Evolutionary conservation across 2,888 invertebrate genomes (phyloP).

Genomic region (Euphydryas editha): DNA sequence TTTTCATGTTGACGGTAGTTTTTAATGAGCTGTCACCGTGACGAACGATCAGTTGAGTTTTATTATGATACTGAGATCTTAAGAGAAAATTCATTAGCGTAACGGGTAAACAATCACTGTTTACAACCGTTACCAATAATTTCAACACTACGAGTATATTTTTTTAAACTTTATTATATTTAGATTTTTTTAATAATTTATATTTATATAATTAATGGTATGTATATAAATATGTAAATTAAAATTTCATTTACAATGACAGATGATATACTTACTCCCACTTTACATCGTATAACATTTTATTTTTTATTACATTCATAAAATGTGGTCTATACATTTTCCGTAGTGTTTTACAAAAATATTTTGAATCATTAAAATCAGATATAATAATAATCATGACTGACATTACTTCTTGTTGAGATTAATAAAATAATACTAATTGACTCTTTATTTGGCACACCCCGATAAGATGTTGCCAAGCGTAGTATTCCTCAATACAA

Average conservation of each 20-base stretch:
- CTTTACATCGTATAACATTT: too few relatives aligned
- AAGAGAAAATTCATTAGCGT: slow-evolving; percentile 1
- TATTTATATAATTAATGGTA: too few relatives aligned
- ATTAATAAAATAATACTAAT: slow-evolving; percentile 18
- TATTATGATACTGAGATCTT: slow-evolving; percentile 18
- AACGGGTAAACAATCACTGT: background rate
- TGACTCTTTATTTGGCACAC: slow-evolving; percentile 33
- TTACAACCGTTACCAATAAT: background rate
- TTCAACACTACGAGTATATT: background rate
- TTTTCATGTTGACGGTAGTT: slow-evolving; percentile 64
- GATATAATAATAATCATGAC: background rate
- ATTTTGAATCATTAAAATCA: background rate
- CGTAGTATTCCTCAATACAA: slow-evolving; percentile 27
- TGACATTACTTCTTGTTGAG: background rate
- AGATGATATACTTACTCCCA: too few relatives aligned
- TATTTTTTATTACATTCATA: too few relatives aligned
- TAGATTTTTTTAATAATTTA: too few relatives aligned
- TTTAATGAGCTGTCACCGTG: slow-evolving; percentile 74
- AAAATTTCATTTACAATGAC: too few relatives aligned
- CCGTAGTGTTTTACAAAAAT: too few relatives aligned
- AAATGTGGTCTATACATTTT: too few relatives aligned
- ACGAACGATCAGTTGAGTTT: slow-evolving; percentile 53
- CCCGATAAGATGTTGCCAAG: slow-evolving; percentile 27
- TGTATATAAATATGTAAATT: too few relatives aligned
- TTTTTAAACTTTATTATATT: too few relatives aligned